Conservation (phyloP, 2,797 vertebrate species). For the Heterohyrax brucei region DNA sequence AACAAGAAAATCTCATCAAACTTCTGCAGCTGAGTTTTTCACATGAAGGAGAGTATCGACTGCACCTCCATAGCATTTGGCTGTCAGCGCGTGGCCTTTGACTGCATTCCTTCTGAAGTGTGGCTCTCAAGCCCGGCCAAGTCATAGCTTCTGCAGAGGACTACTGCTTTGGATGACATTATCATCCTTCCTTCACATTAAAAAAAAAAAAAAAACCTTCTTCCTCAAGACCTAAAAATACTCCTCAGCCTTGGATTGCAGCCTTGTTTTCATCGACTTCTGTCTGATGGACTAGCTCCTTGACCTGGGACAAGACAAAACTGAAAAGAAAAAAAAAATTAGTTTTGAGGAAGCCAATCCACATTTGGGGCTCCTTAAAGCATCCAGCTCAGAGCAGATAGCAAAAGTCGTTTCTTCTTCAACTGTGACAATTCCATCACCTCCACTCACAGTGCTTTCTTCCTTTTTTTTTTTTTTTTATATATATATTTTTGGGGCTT, state of each 20-base stretch:
- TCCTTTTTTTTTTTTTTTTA: background rate
- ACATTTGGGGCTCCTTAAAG: slow-evolving; percentile 54
- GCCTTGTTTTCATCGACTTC: slow-evolving; percentile 65
- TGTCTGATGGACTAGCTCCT: slow-evolving; percentile 26
- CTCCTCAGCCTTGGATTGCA: slow-evolving; percentile 65
- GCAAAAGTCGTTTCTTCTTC: background rate
- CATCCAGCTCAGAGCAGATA: background rate
- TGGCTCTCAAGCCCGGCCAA: slow-evolving; percentile 47
- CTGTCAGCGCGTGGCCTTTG: slow-evolving; percentile 1
- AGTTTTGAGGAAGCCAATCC: slow-evolving; percentile 33
- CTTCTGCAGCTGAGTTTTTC: background rate
- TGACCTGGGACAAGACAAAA: slow-evolving; percentile 40
- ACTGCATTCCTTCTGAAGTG: background rate
- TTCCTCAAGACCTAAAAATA: slow-evolving; percentile 85
- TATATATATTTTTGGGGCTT: background rate
- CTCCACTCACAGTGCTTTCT: background rate
- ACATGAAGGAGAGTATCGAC: background rate
- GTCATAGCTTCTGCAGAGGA: slow-evolving; percentile 60
- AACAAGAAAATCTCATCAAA: slow-evolving; percentile 42
- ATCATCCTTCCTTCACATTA: slow-evolving; percentile 72
- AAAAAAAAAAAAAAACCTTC: slow-evolving; percentile 60
- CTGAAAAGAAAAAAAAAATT: slow-evolving; percentile 49
- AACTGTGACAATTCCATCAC: background rate
- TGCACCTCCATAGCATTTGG: background rate
- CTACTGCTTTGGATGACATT: slow-evolving; percentile 80